Evolutionary conservation across 1,140 invertebrate genomes (phyloP).

Genomic region (Nasonia vitripennis): DNA sequence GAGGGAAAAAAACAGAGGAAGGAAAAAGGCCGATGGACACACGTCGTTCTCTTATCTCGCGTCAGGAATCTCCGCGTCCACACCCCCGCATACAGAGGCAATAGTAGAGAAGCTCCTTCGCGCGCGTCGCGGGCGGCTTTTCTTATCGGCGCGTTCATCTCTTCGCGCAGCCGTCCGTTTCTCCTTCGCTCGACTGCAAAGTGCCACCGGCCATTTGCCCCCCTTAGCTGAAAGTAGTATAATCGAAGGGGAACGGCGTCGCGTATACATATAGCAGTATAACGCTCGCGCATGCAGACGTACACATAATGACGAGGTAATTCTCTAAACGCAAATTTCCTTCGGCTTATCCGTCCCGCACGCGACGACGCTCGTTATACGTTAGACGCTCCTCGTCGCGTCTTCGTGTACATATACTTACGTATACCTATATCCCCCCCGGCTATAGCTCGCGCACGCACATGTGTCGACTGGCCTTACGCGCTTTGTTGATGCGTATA

Average conservation of each 20-base stretch:
- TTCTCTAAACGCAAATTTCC: conserved; percentile 71
- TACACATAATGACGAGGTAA: conserved; percentile 67
- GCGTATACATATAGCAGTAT: no score
- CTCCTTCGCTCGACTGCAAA: conserved; percentile 23
- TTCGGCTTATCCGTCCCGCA: conserved; percentile 63
- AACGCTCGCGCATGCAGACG: neutral
- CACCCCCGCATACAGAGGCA: neutral
- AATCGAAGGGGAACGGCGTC: conserved; percentile 36
- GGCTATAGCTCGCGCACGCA: neutral
- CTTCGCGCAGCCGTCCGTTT: conserved; percentile 14
- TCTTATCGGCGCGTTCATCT: conserved; percentile 48
- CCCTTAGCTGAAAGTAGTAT: conserved; percentile 10
- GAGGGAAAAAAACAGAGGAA: no score
- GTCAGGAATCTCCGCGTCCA: neutral
- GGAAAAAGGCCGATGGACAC: conserved; percentile 3
- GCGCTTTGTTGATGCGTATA: neutral
- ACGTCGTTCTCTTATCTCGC: neutral
- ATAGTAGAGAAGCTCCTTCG: conserved; percentile 55
- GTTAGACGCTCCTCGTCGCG: conserved; percentile 44
- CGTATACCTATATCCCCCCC: neutral
- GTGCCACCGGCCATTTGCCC: neutral
- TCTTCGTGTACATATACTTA: neutral
- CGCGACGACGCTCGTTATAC: conserved; percentile 61
- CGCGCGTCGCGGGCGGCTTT: conserved; percentile 33
- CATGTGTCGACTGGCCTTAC: neutral